A percentile compares a stretch with the other conserved stretches of the same genome.
Evolutionary conservation across 2,113 vertebrate species (phyloP).

Genomic region (Elephas maximus): DNA sequence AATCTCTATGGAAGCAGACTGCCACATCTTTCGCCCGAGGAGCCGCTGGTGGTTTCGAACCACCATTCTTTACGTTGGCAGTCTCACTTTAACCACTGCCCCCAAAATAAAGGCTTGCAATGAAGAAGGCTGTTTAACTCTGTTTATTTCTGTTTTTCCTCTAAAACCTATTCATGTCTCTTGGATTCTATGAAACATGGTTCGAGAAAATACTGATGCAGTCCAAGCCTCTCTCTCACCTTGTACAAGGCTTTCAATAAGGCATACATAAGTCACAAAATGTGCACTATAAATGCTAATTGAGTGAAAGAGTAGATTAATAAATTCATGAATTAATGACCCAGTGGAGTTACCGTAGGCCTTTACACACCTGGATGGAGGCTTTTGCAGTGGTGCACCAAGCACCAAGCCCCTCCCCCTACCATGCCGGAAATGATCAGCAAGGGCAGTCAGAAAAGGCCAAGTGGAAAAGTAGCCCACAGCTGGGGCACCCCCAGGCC

Average conservation of each 20-base stretch:
- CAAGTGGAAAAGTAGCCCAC: background rate
- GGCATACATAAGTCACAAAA: background rate
- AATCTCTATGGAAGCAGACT: too few relatives aligned
- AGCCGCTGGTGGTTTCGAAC: too few relatives aligned
- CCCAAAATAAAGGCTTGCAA: background rate
- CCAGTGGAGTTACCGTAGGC: background rate
- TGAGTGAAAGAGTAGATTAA: background rate
- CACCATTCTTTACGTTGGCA: too few relatives aligned
- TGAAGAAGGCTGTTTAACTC: background rate
- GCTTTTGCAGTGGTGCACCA: background rate
- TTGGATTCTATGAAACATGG: background rate
- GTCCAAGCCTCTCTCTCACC: background rate
- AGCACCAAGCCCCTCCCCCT: accelerated
- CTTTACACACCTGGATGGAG: background rate
- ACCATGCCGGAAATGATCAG: background rate
- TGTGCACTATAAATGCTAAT: background rate
- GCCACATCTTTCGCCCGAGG: too few relatives aligned
- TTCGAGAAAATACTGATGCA: background rate
- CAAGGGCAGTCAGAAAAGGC: background rate
- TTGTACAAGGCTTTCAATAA: background rate
- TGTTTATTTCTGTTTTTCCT: conserved; percentile 2
- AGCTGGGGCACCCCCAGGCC: background rate
- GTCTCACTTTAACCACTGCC: too few relatives aligned
- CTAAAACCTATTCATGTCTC: background rate
- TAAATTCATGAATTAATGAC: background rate